Conservation (phyloP, 2,888 invertebrate genomes). For the Caprella mutica region DNA sequence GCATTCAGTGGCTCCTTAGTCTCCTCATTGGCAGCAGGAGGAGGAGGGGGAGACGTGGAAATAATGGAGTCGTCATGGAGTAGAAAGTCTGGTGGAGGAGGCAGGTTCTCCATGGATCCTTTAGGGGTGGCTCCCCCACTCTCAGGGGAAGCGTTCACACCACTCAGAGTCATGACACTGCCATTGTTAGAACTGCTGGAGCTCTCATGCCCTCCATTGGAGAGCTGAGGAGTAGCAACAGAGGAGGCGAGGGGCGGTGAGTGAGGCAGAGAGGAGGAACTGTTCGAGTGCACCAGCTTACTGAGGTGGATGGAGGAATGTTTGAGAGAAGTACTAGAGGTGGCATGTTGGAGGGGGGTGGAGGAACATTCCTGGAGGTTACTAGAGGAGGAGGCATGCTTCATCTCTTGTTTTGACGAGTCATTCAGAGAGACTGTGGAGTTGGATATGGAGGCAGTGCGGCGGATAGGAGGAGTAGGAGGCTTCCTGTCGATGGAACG, state of each 20-base stretch:
- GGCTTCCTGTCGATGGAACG: slow-evolving; percentile 26
- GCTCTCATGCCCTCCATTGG: slow-evolving; percentile 2
- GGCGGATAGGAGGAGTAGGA: slow-evolving; percentile 32
- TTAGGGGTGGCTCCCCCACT: slow-evolving; percentile 38
- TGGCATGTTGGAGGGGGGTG: slow-evolving; percentile 2
- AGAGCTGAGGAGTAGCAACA: background rate
- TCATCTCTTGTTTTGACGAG: no score
- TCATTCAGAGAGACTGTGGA: slow-evolving; percentile 13
- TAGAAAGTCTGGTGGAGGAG: slow-evolving; percentile 68
- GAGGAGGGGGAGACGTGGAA: background rate
- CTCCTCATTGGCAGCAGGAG: background rate
- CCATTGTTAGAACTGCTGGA: slow-evolving; percentile 21
- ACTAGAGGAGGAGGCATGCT: no score
- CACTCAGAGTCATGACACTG: slow-evolving; percentile 15
- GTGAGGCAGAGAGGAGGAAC: slow-evolving; percentile 1
- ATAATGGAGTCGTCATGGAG: slow-evolving; percentile 44
- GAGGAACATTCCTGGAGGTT: background rate
- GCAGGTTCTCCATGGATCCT: slow-evolving; percentile 50
- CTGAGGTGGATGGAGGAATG: background rate
- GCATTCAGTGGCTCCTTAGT: background rate
- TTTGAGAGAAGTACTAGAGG: slow-evolving; percentile 9
- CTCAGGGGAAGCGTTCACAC: slow-evolving; percentile 6
- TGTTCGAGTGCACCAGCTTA: background rate
- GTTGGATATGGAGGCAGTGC: slow-evolving; percentile 31
- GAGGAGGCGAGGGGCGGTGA: background rate